Percentiles rank a stretch among this genome's conserved stretches.
Evolutionary conservation across 2,113 vertebrate species (phyloP).

Genomic region (Epinephelus moara): DNA sequence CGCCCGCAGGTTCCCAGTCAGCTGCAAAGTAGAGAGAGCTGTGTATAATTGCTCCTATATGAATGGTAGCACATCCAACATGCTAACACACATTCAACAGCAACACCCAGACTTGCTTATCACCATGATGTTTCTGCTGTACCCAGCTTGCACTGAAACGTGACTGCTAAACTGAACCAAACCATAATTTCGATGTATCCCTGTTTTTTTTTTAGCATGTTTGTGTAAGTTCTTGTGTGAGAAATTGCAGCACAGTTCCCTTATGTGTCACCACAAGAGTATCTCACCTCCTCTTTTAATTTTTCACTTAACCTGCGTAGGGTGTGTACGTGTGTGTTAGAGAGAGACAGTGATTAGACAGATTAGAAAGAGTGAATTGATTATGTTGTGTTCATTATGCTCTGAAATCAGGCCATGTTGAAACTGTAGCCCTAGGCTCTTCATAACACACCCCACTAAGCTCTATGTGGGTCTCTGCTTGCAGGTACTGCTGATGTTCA

Average conservation of each 20-base stretch:
- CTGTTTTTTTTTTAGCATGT: background rate
- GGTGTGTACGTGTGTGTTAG: background rate
- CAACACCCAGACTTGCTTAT: too few species aligned
- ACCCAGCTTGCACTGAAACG: too few species aligned
- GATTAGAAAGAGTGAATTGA: conserved; percentile 65
- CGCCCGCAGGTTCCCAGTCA: too few species aligned
- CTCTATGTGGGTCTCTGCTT: conserved; percentile 21
- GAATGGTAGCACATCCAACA: too few species aligned
- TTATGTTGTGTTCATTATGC: conserved; percentile 57
- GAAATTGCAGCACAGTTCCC: background rate
- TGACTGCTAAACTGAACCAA: too few species aligned
- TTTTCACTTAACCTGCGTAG: background rate
- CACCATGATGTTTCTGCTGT: too few species aligned
- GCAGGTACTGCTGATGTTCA: background rate
- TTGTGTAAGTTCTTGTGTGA: background rate
- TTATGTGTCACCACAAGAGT: background rate
- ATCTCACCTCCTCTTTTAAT: background rate
- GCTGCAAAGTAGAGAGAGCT: too few species aligned
- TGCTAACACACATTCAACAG: too few species aligned
- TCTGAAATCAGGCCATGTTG: conserved; percentile 76
- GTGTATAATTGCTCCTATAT: too few species aligned
- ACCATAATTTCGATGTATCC: too few species aligned
- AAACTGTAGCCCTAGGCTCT: conserved; percentile 48
- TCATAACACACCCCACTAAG: conserved; percentile 41
- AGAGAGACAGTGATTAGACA: conserved; percentile 29